Percentiles rank a stretch among this genome's conserved stretches.
These are phyloP conservation scores for Dendrolimus houi DNA, from an alignment of 2,888 invertebrate species.

Conservation along the genomic window DNA sequence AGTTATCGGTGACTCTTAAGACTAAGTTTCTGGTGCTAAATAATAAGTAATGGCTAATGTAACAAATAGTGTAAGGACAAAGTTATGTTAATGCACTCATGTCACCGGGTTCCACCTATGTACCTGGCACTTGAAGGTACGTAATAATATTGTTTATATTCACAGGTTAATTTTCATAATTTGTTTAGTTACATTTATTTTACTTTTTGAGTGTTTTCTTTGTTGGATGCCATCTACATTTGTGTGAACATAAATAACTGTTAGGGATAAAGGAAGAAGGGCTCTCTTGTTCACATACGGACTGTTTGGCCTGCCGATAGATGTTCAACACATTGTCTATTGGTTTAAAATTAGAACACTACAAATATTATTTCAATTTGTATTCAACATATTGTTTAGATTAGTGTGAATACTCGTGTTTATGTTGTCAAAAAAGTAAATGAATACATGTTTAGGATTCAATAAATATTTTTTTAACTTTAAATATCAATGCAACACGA, in stretches of 20 bases:
- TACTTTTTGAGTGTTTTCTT: neutral
- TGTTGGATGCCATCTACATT: neutral
- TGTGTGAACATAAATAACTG: neutral
- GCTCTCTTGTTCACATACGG: neutral
- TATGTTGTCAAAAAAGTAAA: too few relatives aligned
- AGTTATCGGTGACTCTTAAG: neutral
- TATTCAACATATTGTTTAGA: neutral
- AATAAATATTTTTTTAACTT: too few relatives aligned
- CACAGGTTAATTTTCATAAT: neutral
- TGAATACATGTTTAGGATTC: too few relatives aligned
- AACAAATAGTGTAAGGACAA: constrained; percentile 53
- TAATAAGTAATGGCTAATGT: constrained; percentile 51
- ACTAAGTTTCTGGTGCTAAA: constrained; percentile 19
- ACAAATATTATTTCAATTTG: neutral
- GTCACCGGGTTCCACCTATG: constrained; percentile 67
- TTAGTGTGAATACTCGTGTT: neutral
- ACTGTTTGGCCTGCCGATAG: neutral
- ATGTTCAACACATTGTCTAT: neutral
- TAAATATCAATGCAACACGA: too few relatives aligned
- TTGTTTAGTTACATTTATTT: neutral
- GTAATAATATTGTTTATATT: constrained; percentile 15
- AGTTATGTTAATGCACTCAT: constrained; percentile 66
- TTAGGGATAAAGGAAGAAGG: neutral
- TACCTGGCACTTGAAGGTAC: constrained; percentile 65
- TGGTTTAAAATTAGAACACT: constrained; percentile 5